Conservation (phyloP, 1,140 invertebrate genomes). For the Bathynomus jamesi region DNA sequence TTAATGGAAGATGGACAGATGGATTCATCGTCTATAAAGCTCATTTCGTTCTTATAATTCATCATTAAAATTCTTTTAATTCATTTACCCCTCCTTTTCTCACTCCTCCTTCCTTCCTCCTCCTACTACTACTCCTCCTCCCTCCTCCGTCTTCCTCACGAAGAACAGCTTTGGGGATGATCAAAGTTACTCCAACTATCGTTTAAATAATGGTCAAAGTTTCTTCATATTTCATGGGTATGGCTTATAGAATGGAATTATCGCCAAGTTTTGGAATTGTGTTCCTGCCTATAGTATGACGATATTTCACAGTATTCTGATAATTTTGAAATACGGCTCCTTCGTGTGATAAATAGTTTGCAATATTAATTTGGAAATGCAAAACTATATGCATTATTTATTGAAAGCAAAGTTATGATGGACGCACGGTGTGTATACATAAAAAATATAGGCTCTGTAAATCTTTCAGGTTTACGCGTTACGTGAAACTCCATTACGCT, state of each 20-base stretch:
- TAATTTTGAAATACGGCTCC: neutral
- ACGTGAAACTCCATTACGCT: too few relatives aligned
- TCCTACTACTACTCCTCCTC: neutral
- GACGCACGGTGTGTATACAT: neutral
- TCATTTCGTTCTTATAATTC: too few relatives aligned
- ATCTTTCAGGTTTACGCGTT: too few relatives aligned
- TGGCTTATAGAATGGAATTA: slow-evolving; percentile 35
- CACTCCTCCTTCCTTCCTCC: neutral
- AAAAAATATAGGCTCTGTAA: neutral
- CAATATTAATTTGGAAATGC: neutral
- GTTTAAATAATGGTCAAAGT: slow-evolving; percentile 34
- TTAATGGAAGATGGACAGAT: too few relatives aligned
- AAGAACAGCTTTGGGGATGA: slow-evolving; percentile 12
- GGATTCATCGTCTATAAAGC: too few relatives aligned
- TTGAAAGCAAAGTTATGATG: neutral
- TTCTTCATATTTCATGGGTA: slow-evolving; percentile 32
- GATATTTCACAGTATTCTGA: neutral
- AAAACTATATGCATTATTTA: slow-evolving; percentile 2
- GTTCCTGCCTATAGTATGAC: slow-evolving; percentile 19
- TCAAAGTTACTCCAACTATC: slow-evolving; percentile 31
- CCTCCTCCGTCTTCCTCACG: neutral
- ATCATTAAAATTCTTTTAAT: neutral
- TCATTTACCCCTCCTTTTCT: neutral
- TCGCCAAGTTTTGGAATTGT: slow-evolving; percentile 27
- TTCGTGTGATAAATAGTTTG: neutral